Evolutionary conservation across 2,797 vertebrate species (phyloP).

Genomic region (Centroberyx gerrardi): DNA sequence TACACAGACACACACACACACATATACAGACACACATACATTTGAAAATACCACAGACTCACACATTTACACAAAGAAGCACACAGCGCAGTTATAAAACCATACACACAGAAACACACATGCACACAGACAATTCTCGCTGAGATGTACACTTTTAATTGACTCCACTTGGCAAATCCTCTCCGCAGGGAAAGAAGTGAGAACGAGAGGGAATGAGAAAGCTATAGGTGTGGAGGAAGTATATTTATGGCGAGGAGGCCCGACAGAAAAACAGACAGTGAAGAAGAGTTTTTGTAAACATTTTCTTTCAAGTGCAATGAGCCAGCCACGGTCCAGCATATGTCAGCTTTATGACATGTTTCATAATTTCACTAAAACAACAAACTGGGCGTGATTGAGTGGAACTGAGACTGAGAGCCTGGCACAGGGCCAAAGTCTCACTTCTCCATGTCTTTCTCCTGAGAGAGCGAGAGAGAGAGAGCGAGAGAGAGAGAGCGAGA

Average conservation of each 20-base stretch:
- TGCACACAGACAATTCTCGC: slow-evolving; percentile 72
- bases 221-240: slow-evolving; percentile 50
- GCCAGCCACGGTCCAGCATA: slow-evolving; percentile 24
- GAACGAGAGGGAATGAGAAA: slow-evolving; percentile 53
- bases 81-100: slow-evolving; percentile 58
- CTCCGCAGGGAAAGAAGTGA: slow-evolving; percentile 72
- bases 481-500: slow-evolving; percentile 49
- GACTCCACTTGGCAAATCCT: slow-evolving; percentile 80
- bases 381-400: slow-evolving; percentile 63
- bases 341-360: slow-evolving; percentile 45
- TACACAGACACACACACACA: slow-evolving; percentile 21
- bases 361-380: slow-evolving; percentile 62
- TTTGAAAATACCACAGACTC: slow-evolving; percentile 31
- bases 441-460: slow-evolving; percentile 60
- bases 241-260: slow-evolving; percentile 56
- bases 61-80: slow-evolving; percentile 72
- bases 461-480: slow-evolving; percentile 42
- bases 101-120: slow-evolving; percentile 37
- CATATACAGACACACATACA: slow-evolving; percentile 44
- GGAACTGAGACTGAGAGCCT: slow-evolving; percentile 63
- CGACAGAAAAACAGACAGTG: slow-evolving; percentile 25
- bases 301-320: slow-evolving; percentile 31
- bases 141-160: slow-evolving; percentile 85
- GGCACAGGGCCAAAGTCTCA: slow-evolving; percentile 63
- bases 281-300: slow-evolving; percentile 6